Conservation (phyloP, 2,888 invertebrate genomes). For the Pocota personata region DNA sequence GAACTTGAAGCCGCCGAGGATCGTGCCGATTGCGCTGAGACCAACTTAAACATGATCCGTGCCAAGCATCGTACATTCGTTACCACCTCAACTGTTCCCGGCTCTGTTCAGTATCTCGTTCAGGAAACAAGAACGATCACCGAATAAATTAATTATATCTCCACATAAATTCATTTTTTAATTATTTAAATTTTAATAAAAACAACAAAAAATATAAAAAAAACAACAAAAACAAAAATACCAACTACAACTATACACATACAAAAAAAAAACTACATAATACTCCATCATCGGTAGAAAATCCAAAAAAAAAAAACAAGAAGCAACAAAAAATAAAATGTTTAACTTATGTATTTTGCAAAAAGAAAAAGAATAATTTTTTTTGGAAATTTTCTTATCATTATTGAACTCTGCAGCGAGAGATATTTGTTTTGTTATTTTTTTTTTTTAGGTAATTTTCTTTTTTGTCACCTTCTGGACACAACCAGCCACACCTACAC, state of each 20-base stretch:
- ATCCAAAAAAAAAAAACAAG: conserved; percentile 19
- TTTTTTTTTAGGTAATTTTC: conserved; percentile 32
- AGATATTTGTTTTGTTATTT: conserved; percentile 29
- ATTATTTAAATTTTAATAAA: conserved; percentile 73
- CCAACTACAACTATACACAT: conserved; percentile 50
- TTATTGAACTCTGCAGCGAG: conserved; percentile 42
- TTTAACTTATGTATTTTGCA: conserved; percentile 72
- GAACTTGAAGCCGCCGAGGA: conserved; percentile 99
- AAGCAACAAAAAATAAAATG: conserved; percentile 73
- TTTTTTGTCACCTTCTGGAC: conserved; percentile 29
- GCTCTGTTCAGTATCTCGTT: conserved; percentile 95
- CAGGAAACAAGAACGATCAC: conserved; percentile 89
- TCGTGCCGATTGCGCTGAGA: conserved; percentile 97
- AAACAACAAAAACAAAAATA: conserved; percentile 41
- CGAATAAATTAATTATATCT: conserved; percentile 79
- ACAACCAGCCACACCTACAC: conserved; percentile 56
- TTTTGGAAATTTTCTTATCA: conserved; percentile 28
- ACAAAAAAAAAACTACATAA: conserved; percentile 40
- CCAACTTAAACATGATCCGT: conserved; percentile 96
- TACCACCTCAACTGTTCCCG: conserved; percentile 95
- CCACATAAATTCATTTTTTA: conserved; percentile 71
- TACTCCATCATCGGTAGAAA: conserved; percentile 57
- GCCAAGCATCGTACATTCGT: conserved; percentile 99
- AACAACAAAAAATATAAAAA: conserved; percentile 37
- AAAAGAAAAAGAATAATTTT: conserved; percentile 39